Evolutionary conservation across 2,797 vertebrate genomes (phyloP).

Genomic region (Ceryle rudis): DNA sequence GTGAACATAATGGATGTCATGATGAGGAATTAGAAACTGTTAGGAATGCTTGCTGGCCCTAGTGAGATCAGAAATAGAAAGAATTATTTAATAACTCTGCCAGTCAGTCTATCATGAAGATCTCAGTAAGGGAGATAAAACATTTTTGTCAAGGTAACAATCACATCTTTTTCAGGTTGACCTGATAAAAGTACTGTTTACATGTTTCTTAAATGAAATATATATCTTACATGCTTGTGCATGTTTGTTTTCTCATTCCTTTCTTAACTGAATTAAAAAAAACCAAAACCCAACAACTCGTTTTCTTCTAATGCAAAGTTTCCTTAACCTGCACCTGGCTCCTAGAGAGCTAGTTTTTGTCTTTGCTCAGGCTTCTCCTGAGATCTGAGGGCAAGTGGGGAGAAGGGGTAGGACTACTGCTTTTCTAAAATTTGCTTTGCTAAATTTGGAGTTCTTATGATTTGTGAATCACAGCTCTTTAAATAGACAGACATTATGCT

Average conservation of each 20-base stretch:
- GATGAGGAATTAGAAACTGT: constrained; percentile 58
- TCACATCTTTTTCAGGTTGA: constrained; percentile 16
- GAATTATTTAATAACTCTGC: constrained; percentile 63
- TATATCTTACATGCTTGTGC: not conserved
- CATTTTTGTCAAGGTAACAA: constrained; percentile 65
- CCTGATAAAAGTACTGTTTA: constrained; percentile 50
- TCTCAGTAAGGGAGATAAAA: constrained; percentile 26
- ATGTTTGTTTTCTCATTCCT: not conserved
- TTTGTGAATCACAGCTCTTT: not conserved
- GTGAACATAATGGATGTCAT: constrained; percentile 48
- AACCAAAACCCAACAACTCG: not conserved
- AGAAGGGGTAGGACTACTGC: not conserved
- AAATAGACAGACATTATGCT: not conserved
- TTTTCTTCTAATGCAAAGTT: constrained; percentile 31
- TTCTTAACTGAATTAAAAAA: not conserved
- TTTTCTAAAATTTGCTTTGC: not conserved
- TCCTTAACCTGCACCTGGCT: not conserved
- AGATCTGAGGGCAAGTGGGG: not conserved
- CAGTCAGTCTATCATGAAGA: constrained; percentile 44
- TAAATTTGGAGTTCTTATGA: not conserved
- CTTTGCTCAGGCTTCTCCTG: not conserved
- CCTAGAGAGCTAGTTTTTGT: not conserved
- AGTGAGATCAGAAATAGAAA: constrained; percentile 48
- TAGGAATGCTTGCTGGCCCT: constrained; percentile 36
- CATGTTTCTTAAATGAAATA: not conserved